Evolutionary conservation across 2,888 invertebrate genomes (phyloP).

Genomic region (Sinotaia quadrata): DNA sequence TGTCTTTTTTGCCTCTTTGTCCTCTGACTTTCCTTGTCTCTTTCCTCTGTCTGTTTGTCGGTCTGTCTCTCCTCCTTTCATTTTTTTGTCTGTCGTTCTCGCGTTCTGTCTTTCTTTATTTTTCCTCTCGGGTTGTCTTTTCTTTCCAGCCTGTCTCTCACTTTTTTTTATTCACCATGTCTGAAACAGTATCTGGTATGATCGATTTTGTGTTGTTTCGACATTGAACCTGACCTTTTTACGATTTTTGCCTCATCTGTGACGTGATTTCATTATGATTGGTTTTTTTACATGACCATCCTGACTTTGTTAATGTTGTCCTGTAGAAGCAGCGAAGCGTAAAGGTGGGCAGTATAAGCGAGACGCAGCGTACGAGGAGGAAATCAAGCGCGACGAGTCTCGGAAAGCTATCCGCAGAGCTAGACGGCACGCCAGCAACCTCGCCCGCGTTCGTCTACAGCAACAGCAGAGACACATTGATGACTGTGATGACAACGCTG

Average conservation of each 20-base stretch:
- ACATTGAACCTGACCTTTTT: background rate
- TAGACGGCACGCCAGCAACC: slow-evolving; percentile 38
- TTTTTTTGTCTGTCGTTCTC: background rate
- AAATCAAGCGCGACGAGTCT: slow-evolving; percentile 49
- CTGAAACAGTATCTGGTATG: background rate
- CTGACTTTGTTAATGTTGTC: background rate
- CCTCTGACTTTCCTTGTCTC: background rate
- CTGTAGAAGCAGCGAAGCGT: slow-evolving; percentile 32
- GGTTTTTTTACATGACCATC: background rate
- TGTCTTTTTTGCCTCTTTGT: background rate
- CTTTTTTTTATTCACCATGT: background rate
- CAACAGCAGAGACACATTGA: slow-evolving; percentile 33
- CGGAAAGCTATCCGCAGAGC: slow-evolving; percentile 43
- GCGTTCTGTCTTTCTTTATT: background rate
- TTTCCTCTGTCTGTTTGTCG: background rate
- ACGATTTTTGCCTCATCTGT: too few species aligned
- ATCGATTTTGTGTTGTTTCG: background rate
- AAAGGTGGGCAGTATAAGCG: slow-evolving; percentile 49
- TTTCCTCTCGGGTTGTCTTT: background rate
- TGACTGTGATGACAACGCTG: slow-evolving; percentile 12
- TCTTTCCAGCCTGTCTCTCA: background rate
- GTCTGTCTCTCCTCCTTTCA: background rate
- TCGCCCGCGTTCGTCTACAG: slow-evolving; percentile 34
- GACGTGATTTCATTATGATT: background rate
- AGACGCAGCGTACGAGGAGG: slow-evolving; percentile 59